Base-by-base conservation (phyloP, 2,797 vertebrate genomes). In the Pipistrellus kuhlii region DNA sequence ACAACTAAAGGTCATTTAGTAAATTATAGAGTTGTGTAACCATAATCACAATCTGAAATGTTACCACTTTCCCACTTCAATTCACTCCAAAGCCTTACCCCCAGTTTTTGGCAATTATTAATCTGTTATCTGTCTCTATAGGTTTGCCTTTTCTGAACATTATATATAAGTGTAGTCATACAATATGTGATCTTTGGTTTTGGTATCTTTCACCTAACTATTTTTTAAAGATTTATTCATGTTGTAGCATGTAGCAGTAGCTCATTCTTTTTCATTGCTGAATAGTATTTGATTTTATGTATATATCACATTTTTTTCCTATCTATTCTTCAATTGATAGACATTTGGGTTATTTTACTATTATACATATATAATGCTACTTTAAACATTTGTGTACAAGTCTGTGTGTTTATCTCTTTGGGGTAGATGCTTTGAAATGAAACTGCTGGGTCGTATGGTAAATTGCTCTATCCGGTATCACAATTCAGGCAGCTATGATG, bases 321-420 rank as follows among this genome's bases (percentile, higher is more conserved):
- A 76, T 84, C 10, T 3, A 69, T 35, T 94, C 35, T 83, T 73
- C 18, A 88, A 41, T 8, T 64, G 11, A 68, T 93, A 59, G 30
- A 23, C 7, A 78, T 78, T 68, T 85, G 62, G 17, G 10, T 91
- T 62, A 30, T 64, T 94, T 62, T 3, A 81, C 53, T 89, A 57
- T 62, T 85, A 76, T 48, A 57, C 68, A 85, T 44, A 51, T 77
- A 84, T 53, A 80, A 77, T 81, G 35, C 12, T 72, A 9, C 20
- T 76, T 41, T 83, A 59, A 87, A 84, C 1, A 69, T 83, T 88
- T 91, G n/a, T 44, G 27, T 78, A 51, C 30, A 84, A 75, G 20
- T 91, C 30, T 87, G 3, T 84, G 15, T 91, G 46, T 75, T 95
- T 5, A 88, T 72, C 90, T 89, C 14, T 69, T 57, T 76, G 14